Evolutionary conservation across 2,797 vertebrate genomes (phyloP).

Genomic region (Neostethus bicornis): DNA sequence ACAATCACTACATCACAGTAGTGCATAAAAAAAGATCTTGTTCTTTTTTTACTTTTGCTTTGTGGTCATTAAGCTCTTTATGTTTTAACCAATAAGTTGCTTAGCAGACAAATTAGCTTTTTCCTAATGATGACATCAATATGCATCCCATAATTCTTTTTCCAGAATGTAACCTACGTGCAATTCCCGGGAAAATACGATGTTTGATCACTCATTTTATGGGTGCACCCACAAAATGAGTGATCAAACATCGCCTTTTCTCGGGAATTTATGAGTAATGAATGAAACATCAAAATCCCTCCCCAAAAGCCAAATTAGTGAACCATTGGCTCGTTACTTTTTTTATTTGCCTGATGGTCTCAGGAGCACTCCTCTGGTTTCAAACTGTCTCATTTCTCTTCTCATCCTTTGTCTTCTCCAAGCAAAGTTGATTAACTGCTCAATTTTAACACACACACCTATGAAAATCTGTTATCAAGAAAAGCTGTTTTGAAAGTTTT

Average conservation of each 20-base stretch:
- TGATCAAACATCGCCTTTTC: slow-evolving; percentile 31
- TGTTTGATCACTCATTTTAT: too few relatives aligned
- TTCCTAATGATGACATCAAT: not conserved
- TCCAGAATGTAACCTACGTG: slow-evolving; percentile 25
- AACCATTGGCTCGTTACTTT: slow-evolving; percentile 47
- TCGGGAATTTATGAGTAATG: slow-evolving; percentile 40
- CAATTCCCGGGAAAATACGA: too few relatives aligned
- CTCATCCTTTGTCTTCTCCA: slow-evolving; percentile 20
- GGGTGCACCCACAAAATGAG: slow-evolving; percentile 36
- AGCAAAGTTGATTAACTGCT: slow-evolving; percentile 17
- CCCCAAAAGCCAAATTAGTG: slow-evolving; percentile 39
- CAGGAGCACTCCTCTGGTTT: slow-evolving; percentile 18
- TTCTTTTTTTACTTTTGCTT: too few relatives aligned
- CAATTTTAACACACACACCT: too few relatives aligned
- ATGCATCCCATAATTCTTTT: not conserved
- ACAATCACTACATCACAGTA: too few relatives aligned
- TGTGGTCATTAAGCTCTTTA: too few relatives aligned
- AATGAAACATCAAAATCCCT: slow-evolving; percentile 27
- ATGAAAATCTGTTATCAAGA: too few relatives aligned
- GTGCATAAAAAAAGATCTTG: too few relatives aligned
- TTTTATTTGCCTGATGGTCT: slow-evolving; percentile 40
- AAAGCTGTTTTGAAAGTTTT: too few relatives aligned
- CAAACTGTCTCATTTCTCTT: slow-evolving; percentile 19
- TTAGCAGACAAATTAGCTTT: too few relatives aligned
- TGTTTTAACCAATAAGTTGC: too few relatives aligned